Evolutionary conservation across 1,140 invertebrate species (phyloP), one percentile per base, ranked within the genome.

Genomic region (Condylostylus longicornis): DNA sequence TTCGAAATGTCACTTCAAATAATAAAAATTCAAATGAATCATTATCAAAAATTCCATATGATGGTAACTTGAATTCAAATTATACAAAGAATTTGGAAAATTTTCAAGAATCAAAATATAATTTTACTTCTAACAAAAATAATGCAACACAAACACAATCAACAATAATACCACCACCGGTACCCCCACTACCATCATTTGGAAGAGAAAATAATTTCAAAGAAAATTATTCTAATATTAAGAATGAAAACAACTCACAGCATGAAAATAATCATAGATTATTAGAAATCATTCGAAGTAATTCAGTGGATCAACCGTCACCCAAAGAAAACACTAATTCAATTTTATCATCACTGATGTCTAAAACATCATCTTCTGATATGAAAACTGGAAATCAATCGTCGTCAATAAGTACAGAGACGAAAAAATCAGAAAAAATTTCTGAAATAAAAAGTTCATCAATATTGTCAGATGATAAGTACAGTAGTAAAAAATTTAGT

Each of bases 281-380:
- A 15, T 48, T 72, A 42, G 65, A 67, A 42, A 67, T 73, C 29
- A 67, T 72, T 48, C 65, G 66, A 49, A 66, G 69, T 42, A 32
- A 20, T 20, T 15, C 20, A 7, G 15, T 22, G 28, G 32, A 42
- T 40, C 22, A 39, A 35, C 14, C n/a, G n/a, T n/a, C n/a, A n/a
- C n/a, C n/a, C n/a, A n/a, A n/a, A n/a, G n/a, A n/a, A n/a, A n/a
- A n/a, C n/a, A n/a, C n/a, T n/a, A n/a, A n/a, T n/a, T n/a, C n/a
- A n/a, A n/a, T n/a, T n/a, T n/a, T n/a, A n/a, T n/a, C n/a, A n/a
- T n/a, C n/a, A n/a, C n/a, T n/a, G n/a, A n/a, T n/a, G 20, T 12
- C 42, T 15, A 41, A 48, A 43, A 42, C 47, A 46, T 50, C 51
- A 51, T 48, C 53, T 40, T 39, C 46, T 53, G 51, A 61, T 52